These are phyloP conservation scores for Eupithecia pulchellata DNA, from an alignment of 2,888 invertebrate genomes.

Conservation along the genomic window DNA sequence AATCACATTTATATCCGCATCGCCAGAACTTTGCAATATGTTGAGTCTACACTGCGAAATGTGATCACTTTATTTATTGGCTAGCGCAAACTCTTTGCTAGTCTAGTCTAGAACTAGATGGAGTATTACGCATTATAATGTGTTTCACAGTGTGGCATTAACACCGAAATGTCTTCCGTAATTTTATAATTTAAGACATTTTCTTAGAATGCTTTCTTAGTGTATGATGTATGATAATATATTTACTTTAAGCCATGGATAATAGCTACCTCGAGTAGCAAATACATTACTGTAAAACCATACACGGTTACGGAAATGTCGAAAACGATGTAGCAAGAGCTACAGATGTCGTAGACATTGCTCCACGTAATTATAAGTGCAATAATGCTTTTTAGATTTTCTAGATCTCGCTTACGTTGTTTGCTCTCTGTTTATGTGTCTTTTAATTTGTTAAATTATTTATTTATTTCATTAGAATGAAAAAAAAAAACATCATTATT, in stretches of 20 bases:
- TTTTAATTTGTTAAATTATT: background rate
- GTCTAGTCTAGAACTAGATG: background rate
- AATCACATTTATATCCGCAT: background rate
- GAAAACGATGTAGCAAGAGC: background rate
- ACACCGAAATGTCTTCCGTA: conserved; percentile 27
- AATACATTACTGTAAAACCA: background rate
- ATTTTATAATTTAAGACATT: conserved; percentile 9
- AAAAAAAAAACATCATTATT: conserved; percentile 9
- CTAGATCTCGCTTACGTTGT: background rate
- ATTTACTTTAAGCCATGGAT: background rate
- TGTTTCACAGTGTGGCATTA: conserved; percentile 19
- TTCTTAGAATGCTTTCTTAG: background rate
- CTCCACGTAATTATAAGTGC: background rate
- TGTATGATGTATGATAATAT: background rate
- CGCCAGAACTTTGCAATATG: background rate
- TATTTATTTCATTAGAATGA: conserved; percentile 19
- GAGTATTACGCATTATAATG: background rate
- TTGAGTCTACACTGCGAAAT: background rate
- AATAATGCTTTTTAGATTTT: background rate
- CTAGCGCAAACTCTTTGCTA: background rate
- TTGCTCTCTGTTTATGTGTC: background rate
- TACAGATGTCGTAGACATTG: background rate
- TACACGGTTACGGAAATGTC: background rate
- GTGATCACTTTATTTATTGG: background rate
- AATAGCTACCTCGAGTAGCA: background rate